Conservation (phyloP, 2,113 vertebrate genomes). For the Tyrannus savana region DNA sequence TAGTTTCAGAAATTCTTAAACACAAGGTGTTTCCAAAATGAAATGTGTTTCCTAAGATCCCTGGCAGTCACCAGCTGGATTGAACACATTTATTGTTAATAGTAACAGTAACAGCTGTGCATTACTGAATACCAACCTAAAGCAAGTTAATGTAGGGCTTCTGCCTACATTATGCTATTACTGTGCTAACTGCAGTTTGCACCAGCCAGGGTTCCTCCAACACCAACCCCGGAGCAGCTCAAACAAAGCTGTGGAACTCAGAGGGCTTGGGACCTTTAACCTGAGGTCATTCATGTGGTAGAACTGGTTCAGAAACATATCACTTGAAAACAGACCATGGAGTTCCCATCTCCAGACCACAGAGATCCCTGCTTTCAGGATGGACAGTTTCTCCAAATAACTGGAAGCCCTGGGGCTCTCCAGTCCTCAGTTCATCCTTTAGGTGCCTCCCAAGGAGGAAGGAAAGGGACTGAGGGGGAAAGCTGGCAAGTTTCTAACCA, state of each 20-base stretch:
- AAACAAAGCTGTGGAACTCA: background rate
- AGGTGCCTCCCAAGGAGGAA: background rate
- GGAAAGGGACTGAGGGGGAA: background rate
- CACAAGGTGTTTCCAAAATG: conserved; percentile 34
- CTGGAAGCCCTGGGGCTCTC: background rate
- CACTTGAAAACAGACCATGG: background rate
- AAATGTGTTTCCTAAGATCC: conserved; percentile 9
- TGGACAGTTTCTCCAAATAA: background rate
- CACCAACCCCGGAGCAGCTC: background rate
- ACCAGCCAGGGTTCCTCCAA: background rate
- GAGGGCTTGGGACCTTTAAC: background rate
- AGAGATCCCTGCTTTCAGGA: background rate
- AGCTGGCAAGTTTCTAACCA: background rate
- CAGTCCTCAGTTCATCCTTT: background rate
- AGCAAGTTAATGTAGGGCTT: background rate
- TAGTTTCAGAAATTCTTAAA: conserved; percentile 45
- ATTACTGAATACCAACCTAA: background rate
- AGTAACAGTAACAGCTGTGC: background rate
- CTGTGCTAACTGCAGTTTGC: background rate
- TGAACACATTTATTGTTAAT: background rate
- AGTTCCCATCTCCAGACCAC: background rate
- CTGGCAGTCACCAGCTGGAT: background rate
- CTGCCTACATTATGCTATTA: background rate
- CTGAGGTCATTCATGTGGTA: background rate
- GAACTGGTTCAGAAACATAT: background rate